These are phyloP conservation scores for Teleiodes luculella DNA, from an alignment of 2,888 invertebrate genomes.

Conservation along the genomic window DNA sequence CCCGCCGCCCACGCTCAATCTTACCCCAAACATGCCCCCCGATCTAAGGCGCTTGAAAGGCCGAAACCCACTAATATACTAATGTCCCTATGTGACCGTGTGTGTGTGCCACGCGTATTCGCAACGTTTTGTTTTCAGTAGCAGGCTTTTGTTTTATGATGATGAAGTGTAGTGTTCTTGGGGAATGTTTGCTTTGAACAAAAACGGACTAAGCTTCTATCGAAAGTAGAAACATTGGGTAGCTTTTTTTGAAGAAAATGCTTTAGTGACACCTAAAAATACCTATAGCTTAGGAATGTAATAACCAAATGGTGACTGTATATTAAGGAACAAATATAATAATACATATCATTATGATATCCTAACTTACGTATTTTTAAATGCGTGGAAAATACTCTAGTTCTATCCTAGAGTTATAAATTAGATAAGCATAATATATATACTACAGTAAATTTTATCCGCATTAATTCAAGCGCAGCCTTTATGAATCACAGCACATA, in stretches of 20 bases:
- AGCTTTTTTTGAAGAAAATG: too few species aligned
- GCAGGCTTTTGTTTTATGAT: background rate
- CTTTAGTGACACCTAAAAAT: too few species aligned
- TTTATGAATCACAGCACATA: background rate
- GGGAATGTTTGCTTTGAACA: background rate
- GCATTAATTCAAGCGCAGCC: background rate
- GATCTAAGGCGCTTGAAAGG: conserved; percentile 75
- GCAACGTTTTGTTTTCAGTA: conserved; percentile 8
- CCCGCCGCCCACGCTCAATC: conserved; percentile 66
- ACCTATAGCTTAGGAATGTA: too few species aligned
- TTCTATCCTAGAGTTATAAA: too few species aligned
- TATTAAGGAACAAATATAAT: too few species aligned
- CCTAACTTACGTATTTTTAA: too few species aligned
- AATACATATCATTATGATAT: too few species aligned
- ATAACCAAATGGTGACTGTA: too few species aligned
- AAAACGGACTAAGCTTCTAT: too few species aligned
- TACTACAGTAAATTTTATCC: background rate
- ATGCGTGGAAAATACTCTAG: too few species aligned
- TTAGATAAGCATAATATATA: too few species aligned
- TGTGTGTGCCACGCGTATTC: conserved; percentile 1
- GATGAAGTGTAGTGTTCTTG: background rate
- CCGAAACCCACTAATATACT: conserved; percentile 78
- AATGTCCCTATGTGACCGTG: conserved; percentile 54
- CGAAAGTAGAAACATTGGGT: too few species aligned
- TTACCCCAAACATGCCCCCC: conserved; percentile 74